Percentiles rank a stretch among this genome's conserved stretches.
phyloP scores from a whole-genome alignment of 2,888 invertebrate species.

The Sinopyrophorus schimmeli region DNA sequence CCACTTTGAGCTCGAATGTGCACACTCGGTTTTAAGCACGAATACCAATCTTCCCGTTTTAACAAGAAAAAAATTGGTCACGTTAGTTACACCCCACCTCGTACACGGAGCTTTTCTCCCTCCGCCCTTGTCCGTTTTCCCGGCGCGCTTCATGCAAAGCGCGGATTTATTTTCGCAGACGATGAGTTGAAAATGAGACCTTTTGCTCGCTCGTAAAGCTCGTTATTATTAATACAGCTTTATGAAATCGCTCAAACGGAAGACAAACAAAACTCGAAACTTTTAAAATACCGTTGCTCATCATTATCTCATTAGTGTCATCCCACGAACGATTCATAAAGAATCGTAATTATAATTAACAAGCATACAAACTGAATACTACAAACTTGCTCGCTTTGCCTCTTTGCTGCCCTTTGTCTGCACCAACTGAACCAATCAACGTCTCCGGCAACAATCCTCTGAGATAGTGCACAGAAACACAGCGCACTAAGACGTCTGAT shows the following conservation, averaged over 20 bases:
- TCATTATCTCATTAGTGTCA: constrained; percentile 42
- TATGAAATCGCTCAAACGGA: constrained; percentile 34
- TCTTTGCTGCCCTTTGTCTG: constrained; percentile 45
- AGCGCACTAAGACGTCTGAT: constrained; percentile 45
- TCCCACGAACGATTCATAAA: constrained; percentile 39
- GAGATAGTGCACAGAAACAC: constrained; percentile 38
- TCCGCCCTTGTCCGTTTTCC: constrained; percentile 3
- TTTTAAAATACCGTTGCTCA: constrained; percentile 35
- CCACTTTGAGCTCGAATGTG: too few species aligned
- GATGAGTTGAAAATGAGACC: constrained; percentile 26
- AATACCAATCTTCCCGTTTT: too few species aligned
- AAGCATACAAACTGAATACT: constrained; percentile 34
- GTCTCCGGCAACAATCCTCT: constrained; percentile 43
- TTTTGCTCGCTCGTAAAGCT: constrained; percentile 28
- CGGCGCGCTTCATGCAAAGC: constrained; percentile 19
- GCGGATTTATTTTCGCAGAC: constrained; percentile 26
- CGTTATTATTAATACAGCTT: constrained; percentile 34
- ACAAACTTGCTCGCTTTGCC: constrained; percentile 41
- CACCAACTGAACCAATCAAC: constrained; percentile 47
- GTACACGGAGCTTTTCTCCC: not conserved
- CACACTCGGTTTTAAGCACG: too few species aligned
- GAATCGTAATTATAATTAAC: constrained; percentile 45
- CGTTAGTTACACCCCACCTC: too few species aligned
- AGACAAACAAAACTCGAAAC: constrained; percentile 35
- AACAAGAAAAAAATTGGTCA: too few species aligned